These are phyloP conservation scores for Bombus vancouverensis DNA, from an alignment of 1,140 invertebrate species.

Conservation along the genomic window DNA sequence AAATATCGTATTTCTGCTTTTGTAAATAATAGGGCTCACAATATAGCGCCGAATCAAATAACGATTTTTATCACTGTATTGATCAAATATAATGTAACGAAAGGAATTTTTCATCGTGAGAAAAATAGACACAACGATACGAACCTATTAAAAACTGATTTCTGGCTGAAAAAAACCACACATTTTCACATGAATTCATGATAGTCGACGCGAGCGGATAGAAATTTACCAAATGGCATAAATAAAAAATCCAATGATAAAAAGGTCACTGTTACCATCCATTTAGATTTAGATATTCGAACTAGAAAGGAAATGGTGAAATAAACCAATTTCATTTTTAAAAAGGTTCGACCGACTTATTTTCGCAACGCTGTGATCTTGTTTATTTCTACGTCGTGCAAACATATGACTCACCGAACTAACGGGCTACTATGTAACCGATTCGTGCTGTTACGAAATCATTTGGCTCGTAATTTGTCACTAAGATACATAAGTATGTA, in stretches of 20 bases:
- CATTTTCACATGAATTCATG: neutral
- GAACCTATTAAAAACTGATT: constrained; percentile 2
- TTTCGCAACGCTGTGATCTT: neutral
- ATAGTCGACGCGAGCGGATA: neutral
- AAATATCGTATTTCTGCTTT: constrained; percentile 1
- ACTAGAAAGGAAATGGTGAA: neutral
- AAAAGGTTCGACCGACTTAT: neutral
- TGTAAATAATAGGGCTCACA: neutral
- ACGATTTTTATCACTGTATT: neutral
- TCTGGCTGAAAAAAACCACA: neutral
- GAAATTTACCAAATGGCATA: neutral
- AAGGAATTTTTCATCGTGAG: neutral
- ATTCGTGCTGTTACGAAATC: constrained; percentile 26
- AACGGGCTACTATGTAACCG: neutral
- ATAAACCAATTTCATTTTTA: neutral
- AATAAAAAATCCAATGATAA: neutral
- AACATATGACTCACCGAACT: constrained; percentile 36
- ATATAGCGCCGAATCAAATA: neutral
- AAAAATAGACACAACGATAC: neutral
- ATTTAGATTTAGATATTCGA: neutral
- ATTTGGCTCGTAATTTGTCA: constrained; percentile 38
- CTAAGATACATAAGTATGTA: neutral
- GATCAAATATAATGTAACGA: neutral
- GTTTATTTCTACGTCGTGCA: constrained; percentile 25
- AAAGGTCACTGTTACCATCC: neutral